These are phyloP conservation scores for Agrenia bidenticulata DNA, from an alignment of 2,888 invertebrate species.

Conservation along the genomic window DNA sequence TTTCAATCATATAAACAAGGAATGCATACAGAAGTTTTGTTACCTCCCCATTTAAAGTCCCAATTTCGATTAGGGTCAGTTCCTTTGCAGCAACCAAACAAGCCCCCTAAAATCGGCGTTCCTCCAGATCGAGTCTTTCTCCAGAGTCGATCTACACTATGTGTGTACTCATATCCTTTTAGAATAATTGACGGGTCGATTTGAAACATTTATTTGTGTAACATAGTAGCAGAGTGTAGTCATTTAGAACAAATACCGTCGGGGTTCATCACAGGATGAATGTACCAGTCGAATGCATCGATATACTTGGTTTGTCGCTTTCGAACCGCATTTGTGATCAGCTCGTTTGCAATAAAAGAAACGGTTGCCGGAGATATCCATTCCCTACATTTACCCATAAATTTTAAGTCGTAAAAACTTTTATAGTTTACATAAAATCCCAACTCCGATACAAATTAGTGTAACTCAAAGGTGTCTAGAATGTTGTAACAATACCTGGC, in stretches of 20 bases:
- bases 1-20: too few relatives aligned
- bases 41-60: slow-evolving; percentile 59
- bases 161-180: slow-evolving; percentile 40
- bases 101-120: slow-evolving; percentile 41
- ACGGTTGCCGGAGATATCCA: slow-evolving; percentile 77
- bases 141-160: slow-evolving; percentile 65
- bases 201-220: too few relatives aligned
- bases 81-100: slow-evolving; percentile 50
- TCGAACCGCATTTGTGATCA: slow-evolving; percentile 60
- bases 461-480: neutral
- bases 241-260: slow-evolving; percentile 60
- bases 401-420: too few relatives aligned
- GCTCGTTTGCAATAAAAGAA: slow-evolving; percentile 69
- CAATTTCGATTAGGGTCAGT: slow-evolving; percentile 68
- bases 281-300: slow-evolving; percentile 66
- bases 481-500: slow-evolving; percentile 60
- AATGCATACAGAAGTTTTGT: too few relatives aligned
- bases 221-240: neutral
- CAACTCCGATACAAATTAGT: neutral
- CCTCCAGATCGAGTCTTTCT: slow-evolving; percentile 68
- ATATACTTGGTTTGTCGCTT: slow-evolving; percentile 61
- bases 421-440: too few relatives aligned
- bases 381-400: too few relatives aligned
- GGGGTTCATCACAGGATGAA: slow-evolving; percentile 74
- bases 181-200: neutral